Evolutionary conservation across 1,140 invertebrate genomes (phyloP).

Genomic region (Zelostemma sp.): DNA sequence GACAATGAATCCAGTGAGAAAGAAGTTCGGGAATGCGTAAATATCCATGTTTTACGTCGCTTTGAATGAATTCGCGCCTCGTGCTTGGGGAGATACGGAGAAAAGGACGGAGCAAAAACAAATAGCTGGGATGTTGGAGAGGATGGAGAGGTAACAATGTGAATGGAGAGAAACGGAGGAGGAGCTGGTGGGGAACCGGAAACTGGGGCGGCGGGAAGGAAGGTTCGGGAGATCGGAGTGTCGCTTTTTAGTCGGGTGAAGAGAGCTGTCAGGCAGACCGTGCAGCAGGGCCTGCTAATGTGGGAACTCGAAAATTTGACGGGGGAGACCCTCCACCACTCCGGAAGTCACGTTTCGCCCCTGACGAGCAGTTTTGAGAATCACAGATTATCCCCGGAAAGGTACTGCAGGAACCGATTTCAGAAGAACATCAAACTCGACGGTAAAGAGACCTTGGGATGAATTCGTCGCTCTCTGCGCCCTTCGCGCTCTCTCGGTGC

Average conservation of each 20-base stretch:
- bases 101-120: too few species aligned
- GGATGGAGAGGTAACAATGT: too few species aligned
- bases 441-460: slow-evolving; percentile 32
- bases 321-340: slow-evolving; percentile 40
- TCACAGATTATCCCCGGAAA: slow-evolving; percentile 48
- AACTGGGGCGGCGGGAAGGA: slow-evolving; percentile 16
- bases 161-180: too few species aligned
- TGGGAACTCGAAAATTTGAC: slow-evolving; percentile 47
- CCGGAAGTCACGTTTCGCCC: slow-evolving; percentile 37
- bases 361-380: slow-evolving; percentile 44
- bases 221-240: slow-evolving; percentile 15
- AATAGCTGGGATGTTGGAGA: too few species aligned
- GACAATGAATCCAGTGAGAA: too few species aligned
- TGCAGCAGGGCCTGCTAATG: slow-evolving; percentile 33
- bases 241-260: background rate
- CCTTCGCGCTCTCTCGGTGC: background rate
- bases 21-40: too few species aligned
- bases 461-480: background rate
- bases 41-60: too few species aligned
- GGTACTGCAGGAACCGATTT: slow-evolving; percentile 49
- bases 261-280: slow-evolving; percentile 3
- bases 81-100: too few species aligned
- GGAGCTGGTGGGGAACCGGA: slow-evolving; percentile 24
- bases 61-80: too few species aligned
- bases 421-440: slow-evolving; percentile 51